phyloP scores from a whole-genome alignment of 2,797 vertebrate species.

The Scyliorhinus canicula region DNA sequence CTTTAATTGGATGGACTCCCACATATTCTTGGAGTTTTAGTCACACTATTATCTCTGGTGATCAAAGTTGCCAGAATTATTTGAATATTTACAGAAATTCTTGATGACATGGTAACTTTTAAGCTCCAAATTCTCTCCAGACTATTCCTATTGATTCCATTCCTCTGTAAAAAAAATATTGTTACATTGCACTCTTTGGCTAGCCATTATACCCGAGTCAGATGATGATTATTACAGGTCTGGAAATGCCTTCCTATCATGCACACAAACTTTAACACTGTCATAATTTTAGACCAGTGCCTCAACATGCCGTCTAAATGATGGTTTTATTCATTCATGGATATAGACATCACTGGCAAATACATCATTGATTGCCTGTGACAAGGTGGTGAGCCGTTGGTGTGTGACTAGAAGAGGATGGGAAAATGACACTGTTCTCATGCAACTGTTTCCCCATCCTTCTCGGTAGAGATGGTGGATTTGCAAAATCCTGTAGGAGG shows the following conservation, averaged over 20 bases:
- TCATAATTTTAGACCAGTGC: background rate
- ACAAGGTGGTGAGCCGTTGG: background rate
- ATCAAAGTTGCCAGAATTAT: background rate
- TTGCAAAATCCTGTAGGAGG: no score
- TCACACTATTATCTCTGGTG: background rate
- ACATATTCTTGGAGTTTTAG: background rate
- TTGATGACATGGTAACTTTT: background rate
- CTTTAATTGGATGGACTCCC: background rate
- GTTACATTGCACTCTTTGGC: background rate
- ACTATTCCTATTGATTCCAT: background rate
- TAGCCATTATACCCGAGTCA: background rate
- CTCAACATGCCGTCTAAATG: background rate
- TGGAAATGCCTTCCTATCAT: background rate
- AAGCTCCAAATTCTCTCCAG: background rate
- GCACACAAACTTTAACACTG: background rate
- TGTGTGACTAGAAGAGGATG: background rate
- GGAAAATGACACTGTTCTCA: no score
- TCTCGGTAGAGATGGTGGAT: no score
- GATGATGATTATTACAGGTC: background rate
- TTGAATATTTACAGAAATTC: background rate
- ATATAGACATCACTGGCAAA: no score
- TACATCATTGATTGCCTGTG: background rate
- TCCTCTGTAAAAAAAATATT: background rate
- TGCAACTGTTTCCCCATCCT: no score
- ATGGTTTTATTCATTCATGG: background rate